Evolutionary conservation across 2,113 vertebrate genomes (phyloP).

Genomic region (Rafetus swinhoei): DNA sequence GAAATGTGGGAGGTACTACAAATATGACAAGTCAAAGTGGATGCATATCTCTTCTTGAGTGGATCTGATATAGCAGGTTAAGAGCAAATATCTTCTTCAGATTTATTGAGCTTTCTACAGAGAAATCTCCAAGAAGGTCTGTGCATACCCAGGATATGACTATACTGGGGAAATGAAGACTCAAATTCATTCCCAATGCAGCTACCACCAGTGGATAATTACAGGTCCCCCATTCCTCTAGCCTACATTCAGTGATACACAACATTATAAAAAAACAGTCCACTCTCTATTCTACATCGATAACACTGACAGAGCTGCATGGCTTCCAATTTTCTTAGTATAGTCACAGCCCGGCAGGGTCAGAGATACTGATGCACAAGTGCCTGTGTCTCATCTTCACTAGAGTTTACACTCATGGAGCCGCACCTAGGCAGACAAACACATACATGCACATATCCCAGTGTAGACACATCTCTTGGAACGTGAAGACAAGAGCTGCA

Average conservation of each 20-base stretch:
- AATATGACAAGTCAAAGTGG: not conserved
- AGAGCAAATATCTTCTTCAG: not conserved
- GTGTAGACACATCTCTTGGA: not conserved
- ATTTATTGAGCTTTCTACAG: not conserved
- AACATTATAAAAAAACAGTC: not conserved
- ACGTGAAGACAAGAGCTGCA: not conserved
- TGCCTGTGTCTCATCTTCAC: not conserved
- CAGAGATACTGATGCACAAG: not conserved
- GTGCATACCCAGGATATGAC: not conserved
- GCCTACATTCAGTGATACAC: not conserved
- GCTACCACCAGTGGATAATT: not conserved
- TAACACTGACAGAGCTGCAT: not conserved
- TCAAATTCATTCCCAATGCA: not conserved
- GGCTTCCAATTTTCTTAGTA: not conserved
- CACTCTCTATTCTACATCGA: not conserved
- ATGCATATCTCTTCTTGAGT: not conserved
- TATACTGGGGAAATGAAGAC: not conserved
- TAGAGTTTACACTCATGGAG: not conserved
- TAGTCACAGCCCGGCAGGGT: not conserved
- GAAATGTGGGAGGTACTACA: constrained; percentile 26
- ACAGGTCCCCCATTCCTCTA: constrained; percentile 1
- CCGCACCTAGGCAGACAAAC: not conserved
- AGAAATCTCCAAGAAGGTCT: not conserved
- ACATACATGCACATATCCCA: not conserved
- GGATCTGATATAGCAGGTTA: not conserved